Conservation (phyloP, 2,113 vertebrate genomes). For the Alosa alosa region DNA sequence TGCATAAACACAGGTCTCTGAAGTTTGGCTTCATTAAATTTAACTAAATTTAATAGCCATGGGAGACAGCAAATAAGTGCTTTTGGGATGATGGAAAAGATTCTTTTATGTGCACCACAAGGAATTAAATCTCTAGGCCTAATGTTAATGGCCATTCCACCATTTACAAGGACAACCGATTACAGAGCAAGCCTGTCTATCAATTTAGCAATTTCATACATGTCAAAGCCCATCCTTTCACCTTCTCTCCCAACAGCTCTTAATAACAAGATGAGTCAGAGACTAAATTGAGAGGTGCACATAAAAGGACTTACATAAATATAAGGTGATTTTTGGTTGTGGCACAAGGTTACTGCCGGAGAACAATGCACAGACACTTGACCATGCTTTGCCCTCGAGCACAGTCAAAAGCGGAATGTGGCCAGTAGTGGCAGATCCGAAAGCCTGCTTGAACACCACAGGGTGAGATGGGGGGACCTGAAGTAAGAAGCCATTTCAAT, state of each 20-base stretch:
- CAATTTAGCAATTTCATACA: not conserved
- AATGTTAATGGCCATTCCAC: not conserved
- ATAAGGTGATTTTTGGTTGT: not conserved
- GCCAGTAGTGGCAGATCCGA: not conserved
- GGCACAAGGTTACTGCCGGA: not conserved
- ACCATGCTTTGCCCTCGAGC: not conserved
- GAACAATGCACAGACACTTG: not conserved
- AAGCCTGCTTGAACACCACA: not conserved
- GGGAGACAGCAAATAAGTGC: not conserved
- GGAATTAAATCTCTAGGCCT: not conserved
- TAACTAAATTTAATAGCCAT: not conserved
- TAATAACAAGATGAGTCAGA: not conserved
- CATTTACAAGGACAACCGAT: not conserved
- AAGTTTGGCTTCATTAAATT: not conserved
- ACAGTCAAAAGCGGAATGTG: not conserved
- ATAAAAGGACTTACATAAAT: not conserved
- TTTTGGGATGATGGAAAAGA: not conserved
- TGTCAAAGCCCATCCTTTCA: not conserved
- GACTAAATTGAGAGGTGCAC: not conserved
- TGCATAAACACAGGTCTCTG: not conserved
- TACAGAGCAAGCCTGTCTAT: not conserved
- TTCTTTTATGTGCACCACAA: slow-evolving; percentile 9
- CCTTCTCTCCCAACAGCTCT: not conserved
- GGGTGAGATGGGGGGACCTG: not conserved
- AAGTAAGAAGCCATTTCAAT: not conserved